These are phyloP conservation scores for Noctua janthe DNA, from an alignment of 2,888 invertebrate species.

Conservation along the genomic window DNA sequence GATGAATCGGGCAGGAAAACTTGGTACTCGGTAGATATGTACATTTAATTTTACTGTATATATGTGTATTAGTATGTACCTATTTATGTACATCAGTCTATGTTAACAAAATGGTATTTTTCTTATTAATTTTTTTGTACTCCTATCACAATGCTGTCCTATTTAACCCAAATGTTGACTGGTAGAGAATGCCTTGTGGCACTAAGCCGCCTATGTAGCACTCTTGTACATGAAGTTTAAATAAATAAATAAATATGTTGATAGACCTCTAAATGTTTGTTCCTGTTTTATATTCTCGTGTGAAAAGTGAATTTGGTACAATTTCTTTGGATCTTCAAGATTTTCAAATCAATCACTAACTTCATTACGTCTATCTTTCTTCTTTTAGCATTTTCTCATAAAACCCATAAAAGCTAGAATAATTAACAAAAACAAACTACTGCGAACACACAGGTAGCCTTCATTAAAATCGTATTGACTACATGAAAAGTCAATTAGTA, in stretches of 20 bases:
- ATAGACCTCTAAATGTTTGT: neutral
- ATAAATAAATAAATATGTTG: neutral
- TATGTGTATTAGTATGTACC: no score
- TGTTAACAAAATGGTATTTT: no score
- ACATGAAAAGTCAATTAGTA: conserved; percentile 91
- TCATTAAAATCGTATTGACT: conserved; percentile 76
- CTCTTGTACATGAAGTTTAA: no score
- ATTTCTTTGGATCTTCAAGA: neutral
- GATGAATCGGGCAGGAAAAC: neutral
- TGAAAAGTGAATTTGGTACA: neutral
- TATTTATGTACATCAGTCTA: no score
- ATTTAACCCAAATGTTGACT: no score
- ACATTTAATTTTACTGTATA: no score
- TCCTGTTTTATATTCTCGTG: neutral
- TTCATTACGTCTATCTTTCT: conserved; percentile 4
- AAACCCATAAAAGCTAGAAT: conserved; percentile 64
- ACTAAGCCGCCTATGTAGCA: no score
- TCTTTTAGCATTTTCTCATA: neutral
- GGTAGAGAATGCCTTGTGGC: no score
- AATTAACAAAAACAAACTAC: conserved; percentile 72
- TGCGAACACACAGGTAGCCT: conserved; percentile 75
- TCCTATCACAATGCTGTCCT: no score
- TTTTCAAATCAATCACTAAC: conserved; percentile 5
- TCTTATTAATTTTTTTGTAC: no score
- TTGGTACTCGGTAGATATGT: neutral